Evolutionary conservation across 1,140 invertebrate species (phyloP).

Genomic region (Zaprionus ornatus): DNA sequence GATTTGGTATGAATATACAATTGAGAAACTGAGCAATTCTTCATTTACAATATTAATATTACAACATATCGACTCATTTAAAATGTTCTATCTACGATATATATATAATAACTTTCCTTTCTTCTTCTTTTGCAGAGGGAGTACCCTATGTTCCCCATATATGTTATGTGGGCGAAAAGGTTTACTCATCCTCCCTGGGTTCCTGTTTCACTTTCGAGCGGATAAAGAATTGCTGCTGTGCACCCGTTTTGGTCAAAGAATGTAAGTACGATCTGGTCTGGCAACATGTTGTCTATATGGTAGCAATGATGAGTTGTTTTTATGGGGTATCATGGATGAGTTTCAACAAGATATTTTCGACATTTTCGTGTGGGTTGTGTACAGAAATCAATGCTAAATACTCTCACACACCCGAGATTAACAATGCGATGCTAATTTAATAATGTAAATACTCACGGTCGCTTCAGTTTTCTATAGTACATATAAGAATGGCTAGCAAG

Average conservation of each 20-base stretch:
- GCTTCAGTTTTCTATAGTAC: conserved; percentile 27
- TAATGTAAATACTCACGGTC: conserved; percentile 64
- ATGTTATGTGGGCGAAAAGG: conserved; percentile 86
- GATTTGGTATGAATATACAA: conserved; percentile 18
- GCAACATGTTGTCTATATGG: neutral
- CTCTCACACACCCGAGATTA: conserved; percentile 49
- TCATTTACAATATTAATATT: neutral
- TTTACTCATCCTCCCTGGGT: conserved; percentile 85
- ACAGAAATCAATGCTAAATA: conserved; percentile 45
- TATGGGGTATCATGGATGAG: neutral
- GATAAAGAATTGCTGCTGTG: conserved; percentile 87
- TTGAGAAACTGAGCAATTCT: neutral
- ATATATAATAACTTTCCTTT: conserved; percentile 4
- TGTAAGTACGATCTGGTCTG: conserved; percentile 85
- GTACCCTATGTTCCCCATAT: conserved; percentile 87
- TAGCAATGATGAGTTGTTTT: neutral
- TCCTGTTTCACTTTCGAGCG: conserved; percentile 87
- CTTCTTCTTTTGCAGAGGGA: conserved; percentile 84
- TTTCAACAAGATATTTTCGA: conserved; percentile 3
- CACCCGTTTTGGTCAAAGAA: conserved; percentile 85
- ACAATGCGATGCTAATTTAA: conserved; percentile 74
- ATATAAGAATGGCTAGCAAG: conserved; percentile 38
- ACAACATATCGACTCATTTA: neutral
- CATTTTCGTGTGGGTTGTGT: conserved; percentile 10
- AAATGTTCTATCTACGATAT: neutral